Evolutionary conservation across 2,797 vertebrate genomes (phyloP).

Genomic region (Lates japonicus): DNA sequence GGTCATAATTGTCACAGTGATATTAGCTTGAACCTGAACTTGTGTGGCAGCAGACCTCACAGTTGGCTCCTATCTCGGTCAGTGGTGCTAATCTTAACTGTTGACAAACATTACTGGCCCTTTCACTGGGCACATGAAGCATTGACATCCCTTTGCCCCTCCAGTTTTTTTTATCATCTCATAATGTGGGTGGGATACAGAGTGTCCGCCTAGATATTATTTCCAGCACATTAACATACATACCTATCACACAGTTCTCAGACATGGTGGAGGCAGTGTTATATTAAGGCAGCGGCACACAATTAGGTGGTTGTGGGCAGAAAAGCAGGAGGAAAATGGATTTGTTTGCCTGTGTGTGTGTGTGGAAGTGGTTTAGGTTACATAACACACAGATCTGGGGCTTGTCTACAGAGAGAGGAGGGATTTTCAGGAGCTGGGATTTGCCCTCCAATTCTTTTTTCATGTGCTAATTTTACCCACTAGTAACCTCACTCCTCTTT

Average conservation of each 20-base stretch:
- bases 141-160: background rate
- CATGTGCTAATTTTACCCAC: conserved; percentile 79
- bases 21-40: background rate
- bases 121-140: background rate
- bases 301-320: conserved; percentile 1
- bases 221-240: background rate
- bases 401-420: conserved; percentile 1
- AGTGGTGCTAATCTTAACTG: conserved; percentile 39
- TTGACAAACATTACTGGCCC: conserved; percentile 40
- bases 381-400: conserved; percentile 32
- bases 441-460: conserved; percentile 42
- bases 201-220: conserved; percentile 9
- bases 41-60: background rate
- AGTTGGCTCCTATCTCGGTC: conserved; percentile 18
- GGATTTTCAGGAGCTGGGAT: conserved; percentile 48
- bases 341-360: background rate
- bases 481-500: conserved; percentile 60
- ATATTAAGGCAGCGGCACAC: background rate
- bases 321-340: conserved; percentile 8
- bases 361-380: conserved; percentile 23
- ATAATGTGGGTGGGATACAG: background rate
- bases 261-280: background rate
- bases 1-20: background rate
- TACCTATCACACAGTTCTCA: background rate
- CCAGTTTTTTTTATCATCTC: conserved; percentile 19